These are phyloP conservation scores for Polyploca ridens DNA, from an alignment of 2,888 invertebrate species.

Conservation along the genomic window DNA sequence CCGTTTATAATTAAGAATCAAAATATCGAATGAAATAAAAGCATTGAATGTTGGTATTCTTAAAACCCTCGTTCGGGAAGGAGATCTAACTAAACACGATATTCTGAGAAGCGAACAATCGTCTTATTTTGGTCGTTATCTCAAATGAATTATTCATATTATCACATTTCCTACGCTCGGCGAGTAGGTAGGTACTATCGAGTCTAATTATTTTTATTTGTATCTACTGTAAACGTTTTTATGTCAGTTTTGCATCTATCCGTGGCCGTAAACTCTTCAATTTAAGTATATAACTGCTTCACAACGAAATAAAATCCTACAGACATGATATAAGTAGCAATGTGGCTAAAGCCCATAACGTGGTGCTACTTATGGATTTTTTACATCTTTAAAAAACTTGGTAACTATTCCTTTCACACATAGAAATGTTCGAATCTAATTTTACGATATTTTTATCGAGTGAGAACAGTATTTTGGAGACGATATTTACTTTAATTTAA, in stretches of 20 bases:
- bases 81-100: slow-evolving; percentile 55
- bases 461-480: slow-evolving; percentile 12
- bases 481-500: slow-evolving; percentile 10
- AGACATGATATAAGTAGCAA: not conserved
- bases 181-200: slow-evolving; percentile 48
- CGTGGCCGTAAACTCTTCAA: slow-evolving; percentile 32
- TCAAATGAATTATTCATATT: slow-evolving; percentile 75
- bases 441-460: slow-evolving; percentile 15
- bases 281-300: slow-evolving; percentile 22
- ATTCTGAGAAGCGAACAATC: slow-evolving; percentile 74
- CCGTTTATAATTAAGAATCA: slow-evolving; percentile 9
- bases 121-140: slow-evolving; percentile 74
- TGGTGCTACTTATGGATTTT: slow-evolving; percentile 2
- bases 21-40: slow-evolving; percentile 16
- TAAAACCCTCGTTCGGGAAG: slow-evolving; percentile 33
- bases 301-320: slow-evolving; percentile 19
- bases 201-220: slow-evolving; percentile 57
- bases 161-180: slow-evolving; percentile 68
- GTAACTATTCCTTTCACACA: not conserved
- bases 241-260: slow-evolving; percentile 24
- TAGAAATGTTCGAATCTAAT: slow-evolving; percentile 7
- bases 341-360: not conserved
- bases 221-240: slow-evolving; percentile 30
- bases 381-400: not conserved
- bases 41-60: slow-evolving; percentile 21